Evolutionary conservation across 2,113 vertebrate species (phyloP), one percentile per base, ranked within the genome.

Genomic region (Phylloscopus trochiloides): DNA sequence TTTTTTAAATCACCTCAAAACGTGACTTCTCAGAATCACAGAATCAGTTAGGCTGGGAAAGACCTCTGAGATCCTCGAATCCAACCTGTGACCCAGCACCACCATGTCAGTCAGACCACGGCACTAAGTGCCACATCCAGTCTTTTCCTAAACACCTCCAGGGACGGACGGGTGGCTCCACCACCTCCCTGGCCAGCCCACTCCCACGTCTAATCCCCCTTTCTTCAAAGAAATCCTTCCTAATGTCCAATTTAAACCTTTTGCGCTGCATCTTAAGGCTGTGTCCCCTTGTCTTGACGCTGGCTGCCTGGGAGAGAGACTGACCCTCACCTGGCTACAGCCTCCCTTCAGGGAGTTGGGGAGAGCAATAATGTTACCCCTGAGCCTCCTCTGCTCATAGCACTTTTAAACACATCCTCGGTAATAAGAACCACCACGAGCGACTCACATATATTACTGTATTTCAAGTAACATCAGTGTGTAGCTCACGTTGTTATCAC

Each of bases 401-500:
- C 17, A 11, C 17, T 65, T 86, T 16, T 34, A 38, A 70, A 48
- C 4, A 10, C 9, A 13, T 6, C 43, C 14, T 4, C 7, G 6
- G 9, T 43, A 16, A 86, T 5, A 40, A 4, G 6, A 93, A 15
- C 26, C 12, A 21, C 29, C 1, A 0, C 5, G 14, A 87, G 34
- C 47, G 32, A 36, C 10, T 91, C 22, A 5, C 10, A 1, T 8
- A 2, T 2, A 17, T 78, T 75, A 21, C 17, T 3, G 0, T 25
- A 47, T 40, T 62, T 43, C 36, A 55, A 80, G 42, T 42, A 25
- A 40, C 52, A 47, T 42, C 50, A 22, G 10, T 7, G 1, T 6
- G 14, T 16, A 50, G n/a, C 17, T 34, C 6, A 12, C 16, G 21
- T 57, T 45, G 42, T 71, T 54, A 48, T n/a, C 52, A 17, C 20